Base-by-base conservation (phyloP, 2,797 vertebrate species). In the Telmatherina bonti region DNA sequence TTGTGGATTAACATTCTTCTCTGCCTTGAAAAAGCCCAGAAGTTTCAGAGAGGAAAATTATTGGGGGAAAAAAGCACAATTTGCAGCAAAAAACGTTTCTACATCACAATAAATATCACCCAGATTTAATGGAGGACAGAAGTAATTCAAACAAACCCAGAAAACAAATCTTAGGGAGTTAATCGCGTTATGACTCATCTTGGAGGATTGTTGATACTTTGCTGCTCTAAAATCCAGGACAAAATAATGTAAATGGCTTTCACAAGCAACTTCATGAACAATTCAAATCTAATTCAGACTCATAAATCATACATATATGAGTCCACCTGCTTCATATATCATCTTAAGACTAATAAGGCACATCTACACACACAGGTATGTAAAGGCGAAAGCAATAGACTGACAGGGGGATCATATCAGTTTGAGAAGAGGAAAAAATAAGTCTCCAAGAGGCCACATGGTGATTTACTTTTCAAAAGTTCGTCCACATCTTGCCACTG, bases 1-100 rank as follows among this genome's bases (percentile, higher is more conserved):
- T 81, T 20, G 61, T 78, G 81, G 82, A 89, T 89, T 89, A 86
- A 83, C 75, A 87, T 87, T 90, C 72, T 82, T 82, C 33, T 16
- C 63, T 24, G 35, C 41, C 74, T 62, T 49, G 43, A 36, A 62
- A 66, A 62, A 62, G 58, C 76, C 62, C 51, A 75, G 0, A 29
- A 66, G 51, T 77, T 45, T 73, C 7, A 49, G 36, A 70, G 63
- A 63, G 20, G 55, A 26, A 7, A 47, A 47, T 12, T 47, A 61
- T n/a, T 31, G 30, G 7, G 7, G 30, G 68, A 69, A 12, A 11
- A 54, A 54, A 54, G 31, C 20, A 45, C 49, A 24, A 36, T 7
- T 57, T 1, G 57, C 13, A 51, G 59, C 33, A 62, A 36, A 76
- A 33, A 33, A 64, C 45, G 30, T 71, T 45, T 35, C 59, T 74